phyloP scores from a whole-genome alignment of 2,113 vertebrate species.

The Pelusios castaneus region DNA sequence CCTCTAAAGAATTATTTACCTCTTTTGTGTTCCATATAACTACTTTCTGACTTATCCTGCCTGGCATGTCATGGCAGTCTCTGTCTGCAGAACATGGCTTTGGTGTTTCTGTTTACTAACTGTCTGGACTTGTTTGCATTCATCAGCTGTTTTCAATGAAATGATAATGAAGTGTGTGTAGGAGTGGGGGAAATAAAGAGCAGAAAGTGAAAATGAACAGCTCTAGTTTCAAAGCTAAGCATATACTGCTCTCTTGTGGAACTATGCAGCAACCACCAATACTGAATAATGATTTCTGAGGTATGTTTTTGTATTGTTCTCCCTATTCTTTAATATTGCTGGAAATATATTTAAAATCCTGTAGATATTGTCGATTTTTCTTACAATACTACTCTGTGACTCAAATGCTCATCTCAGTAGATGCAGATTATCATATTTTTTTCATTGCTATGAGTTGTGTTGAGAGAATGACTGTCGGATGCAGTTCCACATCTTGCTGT shows the following conservation, averaged over 20 bases:
- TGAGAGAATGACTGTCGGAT: background rate
- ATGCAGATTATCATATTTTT: background rate
- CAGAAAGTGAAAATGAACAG: background rate
- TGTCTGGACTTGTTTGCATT: slow-evolving; percentile 12
- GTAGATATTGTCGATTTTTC: background rate
- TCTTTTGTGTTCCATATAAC: background rate
- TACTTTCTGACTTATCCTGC: background rate
- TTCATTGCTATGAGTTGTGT: background rate
- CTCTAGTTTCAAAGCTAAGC: slow-evolving; percentile 25
- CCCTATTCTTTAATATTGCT: background rate
- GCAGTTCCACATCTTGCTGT: background rate
- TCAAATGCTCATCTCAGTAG: background rate
- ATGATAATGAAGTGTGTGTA: background rate
- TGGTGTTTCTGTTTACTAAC: background rate
- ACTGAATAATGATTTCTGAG: background rate
- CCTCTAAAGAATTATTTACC: background rate
- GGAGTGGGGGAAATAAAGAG: background rate
- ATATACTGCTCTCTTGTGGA: slow-evolving; percentile 76
- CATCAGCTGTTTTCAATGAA: slow-evolving; percentile 1
- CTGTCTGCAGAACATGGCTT: background rate
- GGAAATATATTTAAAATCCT: background rate
- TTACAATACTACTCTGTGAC: accelerated
- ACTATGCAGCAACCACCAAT: accelerated
- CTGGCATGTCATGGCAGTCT: background rate
- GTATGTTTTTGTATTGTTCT: background rate